Base-by-base conservation (phyloP, 2,888 invertebrate genomes). In the Carterocephalus palaemon region DNA sequence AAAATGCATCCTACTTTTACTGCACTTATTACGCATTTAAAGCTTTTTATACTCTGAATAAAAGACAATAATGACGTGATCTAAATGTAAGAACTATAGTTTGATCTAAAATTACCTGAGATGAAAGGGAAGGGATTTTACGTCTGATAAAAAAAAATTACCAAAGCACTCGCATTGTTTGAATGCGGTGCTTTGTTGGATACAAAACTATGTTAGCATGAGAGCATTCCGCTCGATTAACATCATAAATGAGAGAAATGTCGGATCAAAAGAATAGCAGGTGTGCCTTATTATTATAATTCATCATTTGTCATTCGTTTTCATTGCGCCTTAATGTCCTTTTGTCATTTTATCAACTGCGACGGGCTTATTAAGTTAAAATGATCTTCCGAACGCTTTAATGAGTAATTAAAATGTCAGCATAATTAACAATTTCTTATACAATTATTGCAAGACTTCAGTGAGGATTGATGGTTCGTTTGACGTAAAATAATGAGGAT, bases 221-320 rank as follows among this genome's bases (percentile, higher is more conserved):
- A 66, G 67, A 74, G 71, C 72, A 82, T 78, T 78, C 75, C 82
- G 82, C 76, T 81, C 85, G 75, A 84, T 86, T 85, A 80, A 73
- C 70, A 66, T 83, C 84, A 86, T 85, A 86, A 85, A 85, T 84
- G 84, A 85, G 85, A 82, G 83, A 83, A 83, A 81, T 84, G 81
- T 77, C 68, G 67, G 84, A 85, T 86, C 86, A 83, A 84, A 84
- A 84, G 85, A 78, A 85, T 82, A 82, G 76, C 86, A 86, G 86
- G 86, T 86, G 85, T 82, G 66, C 70, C 69, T 75, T 77, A 80
- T 85, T 86, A 82, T 76, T 72, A 81, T 77, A 80, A 84, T 84
- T 80, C 81, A 81, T 83, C 82, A 84, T 83, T 80, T 81, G 82
- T 83, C 82, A 84, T 83, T 79, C 70, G 70, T 71, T 65, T 69